These are phyloP conservation scores for Leucophora obtusa DNA, from an alignment of 2,888 invertebrate genomes.

Conservation along the genomic window DNA sequence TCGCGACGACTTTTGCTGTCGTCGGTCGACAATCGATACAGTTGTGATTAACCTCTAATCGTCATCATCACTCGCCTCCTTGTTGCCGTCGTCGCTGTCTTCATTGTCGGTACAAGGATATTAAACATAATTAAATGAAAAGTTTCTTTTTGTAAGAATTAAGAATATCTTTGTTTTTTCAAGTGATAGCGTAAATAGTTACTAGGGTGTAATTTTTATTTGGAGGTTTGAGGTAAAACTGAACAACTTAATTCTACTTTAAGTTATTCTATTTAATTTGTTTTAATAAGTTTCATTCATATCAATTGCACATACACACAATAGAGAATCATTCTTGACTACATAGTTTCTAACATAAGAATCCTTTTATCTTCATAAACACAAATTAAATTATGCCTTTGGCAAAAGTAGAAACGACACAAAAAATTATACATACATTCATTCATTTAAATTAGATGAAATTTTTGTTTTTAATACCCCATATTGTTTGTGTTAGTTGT, in stretches of 20 bases:
- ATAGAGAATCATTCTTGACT: not conserved
- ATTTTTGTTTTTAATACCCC: not conserved
- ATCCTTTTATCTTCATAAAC: slow-evolving; percentile 51
- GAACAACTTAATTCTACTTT: slow-evolving; percentile 55
- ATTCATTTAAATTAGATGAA: not conserved
- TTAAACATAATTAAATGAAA: slow-evolving; percentile 49
- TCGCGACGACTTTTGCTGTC: too few relatives aligned
- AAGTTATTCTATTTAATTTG: slow-evolving; percentile 61
- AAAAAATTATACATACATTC: slow-evolving; percentile 15
- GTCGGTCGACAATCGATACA: too few relatives aligned
- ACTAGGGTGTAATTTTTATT: not conserved
- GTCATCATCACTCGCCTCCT: not conserved
- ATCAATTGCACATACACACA: slow-evolving; percentile 21
- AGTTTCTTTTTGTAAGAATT: not conserved
- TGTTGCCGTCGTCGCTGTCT: too few relatives aligned
- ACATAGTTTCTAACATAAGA: slow-evolving; percentile 24
- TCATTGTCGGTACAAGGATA: not conserved
- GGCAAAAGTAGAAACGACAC: slow-evolving; percentile 30
- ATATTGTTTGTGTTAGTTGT: slow-evolving; percentile 6
- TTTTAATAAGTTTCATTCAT: slow-evolving; percentile 42
- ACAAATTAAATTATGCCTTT: slow-evolving; percentile 60
- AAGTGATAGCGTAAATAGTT: not conserved
- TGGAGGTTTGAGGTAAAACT: slow-evolving; percentile 20
- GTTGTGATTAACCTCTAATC: slow-evolving; percentile 1
- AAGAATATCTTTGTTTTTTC: not conserved